Percentiles rank a stretch among this genome's conserved stretches.
phyloP scores from a whole-genome alignment of 1,140 invertebrate genomes.

The Conus betulinus region DNA sequence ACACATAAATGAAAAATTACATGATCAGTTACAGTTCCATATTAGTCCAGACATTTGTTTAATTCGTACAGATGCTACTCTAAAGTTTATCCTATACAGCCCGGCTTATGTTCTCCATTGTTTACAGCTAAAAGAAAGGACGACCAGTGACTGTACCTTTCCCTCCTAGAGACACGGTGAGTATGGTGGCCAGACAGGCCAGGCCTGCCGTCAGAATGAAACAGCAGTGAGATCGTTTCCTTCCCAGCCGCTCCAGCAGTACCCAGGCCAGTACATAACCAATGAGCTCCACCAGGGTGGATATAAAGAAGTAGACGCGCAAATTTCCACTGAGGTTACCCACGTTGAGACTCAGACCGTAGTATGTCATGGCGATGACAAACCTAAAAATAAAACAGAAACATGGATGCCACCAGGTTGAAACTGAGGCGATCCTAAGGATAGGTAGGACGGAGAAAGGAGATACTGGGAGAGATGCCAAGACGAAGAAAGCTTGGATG shows the following conservation, averaged over 20 bases:
- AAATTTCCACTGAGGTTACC: slow-evolving; percentile 56
- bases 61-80: too few species aligned
- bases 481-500: too few species aligned
- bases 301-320: slow-evolving; percentile 63
- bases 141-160: background rate
- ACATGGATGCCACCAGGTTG: background rate
- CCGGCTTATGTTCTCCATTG: too few species aligned
- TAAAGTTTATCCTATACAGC: too few species aligned
- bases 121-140: too few species aligned
- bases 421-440: background rate
- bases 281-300: slow-evolving; percentile 84
- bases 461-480: too few species aligned
- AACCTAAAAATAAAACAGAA: slow-evolving; percentile 76
- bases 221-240: slow-evolving; percentile 44
- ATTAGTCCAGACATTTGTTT: too few species aligned
- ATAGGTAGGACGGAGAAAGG: background rate
- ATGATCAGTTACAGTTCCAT: too few species aligned
- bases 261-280: slow-evolving; percentile 82
- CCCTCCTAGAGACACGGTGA: slow-evolving; percentile 3
- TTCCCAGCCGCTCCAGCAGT: slow-evolving; percentile 52
- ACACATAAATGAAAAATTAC: too few species aligned
- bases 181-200: background rate
- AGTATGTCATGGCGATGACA: slow-evolving; percentile 80
- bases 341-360: slow-evolving; percentile 80
- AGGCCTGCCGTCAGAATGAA: slow-evolving; percentile 13